A percentile compares a stretch with the other conserved stretches of the same genome.
These are phyloP conservation scores for Biston betularia DNA, from an alignment of 2,888 invertebrate species.

Conservation along the genomic window DNA sequence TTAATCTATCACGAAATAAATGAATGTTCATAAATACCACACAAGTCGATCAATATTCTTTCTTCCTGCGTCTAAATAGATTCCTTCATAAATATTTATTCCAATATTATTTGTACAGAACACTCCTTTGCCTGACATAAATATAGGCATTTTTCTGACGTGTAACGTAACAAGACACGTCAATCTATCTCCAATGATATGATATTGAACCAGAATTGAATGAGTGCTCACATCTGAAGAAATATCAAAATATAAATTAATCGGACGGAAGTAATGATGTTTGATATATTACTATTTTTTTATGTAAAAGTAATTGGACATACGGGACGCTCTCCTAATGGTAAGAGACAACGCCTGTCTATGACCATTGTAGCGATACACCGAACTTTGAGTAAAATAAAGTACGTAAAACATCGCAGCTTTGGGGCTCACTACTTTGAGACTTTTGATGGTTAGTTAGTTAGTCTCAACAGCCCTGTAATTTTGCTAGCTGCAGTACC, in stretches of 20 bases:
- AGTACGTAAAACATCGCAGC: neutral
- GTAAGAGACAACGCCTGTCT: too few species aligned
- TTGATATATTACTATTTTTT: neutral
- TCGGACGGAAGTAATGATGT: slow-evolving; percentile 13
- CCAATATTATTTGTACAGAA: slow-evolving; percentile 30
- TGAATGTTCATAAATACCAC: neutral
- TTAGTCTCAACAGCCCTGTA: too few species aligned
- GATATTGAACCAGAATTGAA: slow-evolving; percentile 52
- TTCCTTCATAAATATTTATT: slow-evolving; percentile 35
- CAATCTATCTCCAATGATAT: slow-evolving; percentile 47
- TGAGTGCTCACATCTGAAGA: slow-evolving; percentile 25
- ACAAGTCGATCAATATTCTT: neutral
- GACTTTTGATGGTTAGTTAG: too few species aligned
- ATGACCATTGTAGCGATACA: neutral
- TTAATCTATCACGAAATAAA: neutral
- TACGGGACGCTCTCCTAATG: too few species aligned
- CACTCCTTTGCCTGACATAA: slow-evolving; percentile 35
- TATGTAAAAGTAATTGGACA: too few species aligned
- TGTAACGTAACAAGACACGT: slow-evolving; percentile 54
- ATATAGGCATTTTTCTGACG: slow-evolving; percentile 49
- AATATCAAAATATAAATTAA: slow-evolving; percentile 22
- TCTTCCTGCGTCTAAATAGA: slow-evolving; percentile 7
- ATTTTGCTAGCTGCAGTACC: too few species aligned
- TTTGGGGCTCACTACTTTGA: too few species aligned
- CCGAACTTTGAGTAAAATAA: neutral